Evolutionary conservation across 2,113 vertebrate genomes (phyloP), one percentile per base, ranked within the genome.

Genomic region (Chaetodon trifascialis): DNA sequence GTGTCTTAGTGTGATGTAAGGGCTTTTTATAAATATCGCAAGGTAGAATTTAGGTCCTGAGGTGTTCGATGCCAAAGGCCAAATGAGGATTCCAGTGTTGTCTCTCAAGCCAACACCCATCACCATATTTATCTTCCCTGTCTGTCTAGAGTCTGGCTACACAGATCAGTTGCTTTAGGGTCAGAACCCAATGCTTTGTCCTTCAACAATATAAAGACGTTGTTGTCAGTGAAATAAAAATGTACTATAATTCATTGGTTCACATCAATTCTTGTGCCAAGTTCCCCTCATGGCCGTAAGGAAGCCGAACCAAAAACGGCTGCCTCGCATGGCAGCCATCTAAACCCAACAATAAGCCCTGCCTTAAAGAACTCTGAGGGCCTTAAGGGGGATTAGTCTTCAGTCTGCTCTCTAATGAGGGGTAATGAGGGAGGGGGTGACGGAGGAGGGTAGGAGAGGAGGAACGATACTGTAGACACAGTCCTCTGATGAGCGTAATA

Each of bases 321-420:
- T 21, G 23, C 69, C 16, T 2, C 15, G 54, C 19, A 17, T 3
- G 21, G 73, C 74, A 58, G 52, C 71, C 66, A 54, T 62, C 59
- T 72, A 69, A 82, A 80, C 66, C 66, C 40, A 66, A 73, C 82
- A 84, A 70, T 86, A 83, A 84, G 79, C 73, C 19, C 58, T 44
- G 84, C 78, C 76, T 90, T 78, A 56, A 69, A 73, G 65, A 73
- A 67, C 72, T 80, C 80, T n/a, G 36, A 76, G 83, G 77, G 76
- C 67, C 85, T 88, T 68, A 71, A 86, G 68, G 73, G 85, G 86
- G 85, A 92, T 91, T 87, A 90, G 83, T 71, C 38, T 64, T 80
- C 76, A 71, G 78, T 85, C 73, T 88, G 86, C 82, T 74, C 56
- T 86, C 85, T 89, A 87, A 88, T 87, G 67, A 84, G 58, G 74